Evolutionary conservation across 2,888 invertebrate species (phyloP), one percentile per base, ranked within the genome.

Genomic region (Encarsia formosa): DNA sequence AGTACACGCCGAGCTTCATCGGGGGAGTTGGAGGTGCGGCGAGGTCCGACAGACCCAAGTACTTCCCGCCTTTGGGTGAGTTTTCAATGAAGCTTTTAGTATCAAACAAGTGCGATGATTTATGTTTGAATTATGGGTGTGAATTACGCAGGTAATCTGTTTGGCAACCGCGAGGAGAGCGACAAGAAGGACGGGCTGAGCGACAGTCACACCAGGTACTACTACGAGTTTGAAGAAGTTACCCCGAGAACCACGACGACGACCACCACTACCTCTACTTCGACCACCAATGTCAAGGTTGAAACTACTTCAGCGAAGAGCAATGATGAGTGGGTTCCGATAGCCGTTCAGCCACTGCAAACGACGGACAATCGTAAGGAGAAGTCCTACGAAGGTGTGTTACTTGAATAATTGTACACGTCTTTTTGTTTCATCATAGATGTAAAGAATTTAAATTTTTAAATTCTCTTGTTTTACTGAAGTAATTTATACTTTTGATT

Each of bases 1-100:
- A 86, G 38, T 87, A 88, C 70, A 87, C 88, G 1, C 88, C 89
- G 0, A 83, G 83, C 51, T 81, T 88, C 57, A 74, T 79, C 4
- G 65, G 63, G 1, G 66, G 64, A 11, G 13, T 29, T 9, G 29
- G 29, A 29, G 13, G 8, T 8, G 29, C 29, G 8, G 29, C 29
- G 8, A 13, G 29, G 13, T 29, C 29, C 1, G 76, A 79, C 4
- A 77, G 77, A 5, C 80, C 83, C 0, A 79, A 83, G 44, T 85
- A 84, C 62, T 85, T 86, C 54, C 85, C 85, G 3, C 81, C 81
- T 5, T 67, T 77, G 54, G 77, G 76, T 15, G 65, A 68, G 35
- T 46, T 23, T 22, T 5, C 34, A 9, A n/a, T 13, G n/a, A 34
- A 9, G 13, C n/a, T 15, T 15, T 34, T 5, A 34, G 15, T 34